Percentiles rank a stretch among this genome's conserved stretches.
Conservation (phyloP, 2,797 vertebrate species). For the Gallinago solitaria region DNA sequence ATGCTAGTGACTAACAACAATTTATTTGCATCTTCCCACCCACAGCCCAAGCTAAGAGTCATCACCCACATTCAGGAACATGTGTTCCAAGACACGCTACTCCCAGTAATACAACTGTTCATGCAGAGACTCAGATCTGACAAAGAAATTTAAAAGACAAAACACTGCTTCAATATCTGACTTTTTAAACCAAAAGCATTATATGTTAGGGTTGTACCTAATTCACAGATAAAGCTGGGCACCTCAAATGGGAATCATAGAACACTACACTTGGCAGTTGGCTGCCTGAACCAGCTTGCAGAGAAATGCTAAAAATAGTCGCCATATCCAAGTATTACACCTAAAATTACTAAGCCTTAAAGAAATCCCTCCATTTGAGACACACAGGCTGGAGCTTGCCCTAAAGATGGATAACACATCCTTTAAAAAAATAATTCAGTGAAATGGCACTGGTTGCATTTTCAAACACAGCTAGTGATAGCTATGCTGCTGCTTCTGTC, state of each 20-base stretch:
- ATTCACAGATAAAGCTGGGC: neutral
- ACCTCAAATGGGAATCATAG: neutral
- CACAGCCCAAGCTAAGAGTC: neutral
- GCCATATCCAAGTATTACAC: neutral
- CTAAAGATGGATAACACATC: neutral
- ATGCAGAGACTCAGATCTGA: neutral
- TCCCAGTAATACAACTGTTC: neutral
- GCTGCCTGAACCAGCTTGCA: neutral
- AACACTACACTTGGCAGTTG: accelerated
- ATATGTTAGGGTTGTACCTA: accelerated
- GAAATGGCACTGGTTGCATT: neutral
- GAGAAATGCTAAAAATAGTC: neutral
- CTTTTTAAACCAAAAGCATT: neutral
- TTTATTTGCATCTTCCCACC: neutral
- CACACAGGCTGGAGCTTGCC: neutral
- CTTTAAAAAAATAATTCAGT: neutral
- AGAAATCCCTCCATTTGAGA: neutral
- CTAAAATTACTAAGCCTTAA: neutral
- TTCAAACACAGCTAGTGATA: neutral
- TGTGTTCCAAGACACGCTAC: neutral
- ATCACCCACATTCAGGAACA: neutral
- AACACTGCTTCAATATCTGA: neutral
- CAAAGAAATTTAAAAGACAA: neutral
- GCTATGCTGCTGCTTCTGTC: neutral
- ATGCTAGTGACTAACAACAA: neutral